Conservation (phyloP, 2,113 vertebrate genomes). For the Chaetodon trifascialis region DNA sequence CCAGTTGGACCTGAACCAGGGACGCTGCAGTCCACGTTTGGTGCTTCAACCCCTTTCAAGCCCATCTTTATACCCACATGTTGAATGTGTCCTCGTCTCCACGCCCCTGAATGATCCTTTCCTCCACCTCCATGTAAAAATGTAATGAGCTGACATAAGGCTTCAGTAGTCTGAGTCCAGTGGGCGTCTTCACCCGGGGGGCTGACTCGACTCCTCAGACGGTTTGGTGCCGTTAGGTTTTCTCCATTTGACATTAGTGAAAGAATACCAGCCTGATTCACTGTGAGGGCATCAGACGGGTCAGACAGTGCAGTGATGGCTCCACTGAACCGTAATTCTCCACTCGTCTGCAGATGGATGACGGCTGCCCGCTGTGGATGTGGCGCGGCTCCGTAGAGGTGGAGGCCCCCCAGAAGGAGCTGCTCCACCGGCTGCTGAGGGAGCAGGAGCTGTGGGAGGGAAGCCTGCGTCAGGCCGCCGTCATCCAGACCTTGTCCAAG, state of each 20-base stretch:
- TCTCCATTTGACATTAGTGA: neutral
- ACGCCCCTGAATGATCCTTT: too few relatives aligned
- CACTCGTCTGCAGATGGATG: conserved; percentile 73
- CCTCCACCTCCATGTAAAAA: too few relatives aligned
- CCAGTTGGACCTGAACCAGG: too few relatives aligned
- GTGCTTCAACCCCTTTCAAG: too few relatives aligned
- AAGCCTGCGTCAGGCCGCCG: conserved; percentile 68
- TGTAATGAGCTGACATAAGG: too few relatives aligned
- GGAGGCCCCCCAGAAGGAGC: conserved; percentile 75
- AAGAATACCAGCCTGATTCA: neutral
- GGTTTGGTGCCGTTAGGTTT: neutral
- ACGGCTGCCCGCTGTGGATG: conserved; percentile 77
- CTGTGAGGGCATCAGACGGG: neutral
- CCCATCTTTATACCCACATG: too few relatives aligned
- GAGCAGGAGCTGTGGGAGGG: conserved; percentile 82
- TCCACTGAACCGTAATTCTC: neutral
- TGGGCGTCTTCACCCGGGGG: too few relatives aligned
- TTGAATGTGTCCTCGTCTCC: too few relatives aligned
- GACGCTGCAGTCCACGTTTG: too few relatives aligned
- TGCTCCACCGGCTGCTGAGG: conserved; percentile 81
- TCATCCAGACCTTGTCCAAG: conserved; percentile 81
- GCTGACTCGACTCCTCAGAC: neutral
- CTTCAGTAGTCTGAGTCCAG: too few relatives aligned
- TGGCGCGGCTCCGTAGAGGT: conserved; percentile 85
- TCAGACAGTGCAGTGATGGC: neutral